Percentiles rank a stretch among this genome's conserved stretches.
phyloP scores from a whole-genome alignment of 2,888 invertebrate genomes.

The Palloptera scutellata region DNA sequence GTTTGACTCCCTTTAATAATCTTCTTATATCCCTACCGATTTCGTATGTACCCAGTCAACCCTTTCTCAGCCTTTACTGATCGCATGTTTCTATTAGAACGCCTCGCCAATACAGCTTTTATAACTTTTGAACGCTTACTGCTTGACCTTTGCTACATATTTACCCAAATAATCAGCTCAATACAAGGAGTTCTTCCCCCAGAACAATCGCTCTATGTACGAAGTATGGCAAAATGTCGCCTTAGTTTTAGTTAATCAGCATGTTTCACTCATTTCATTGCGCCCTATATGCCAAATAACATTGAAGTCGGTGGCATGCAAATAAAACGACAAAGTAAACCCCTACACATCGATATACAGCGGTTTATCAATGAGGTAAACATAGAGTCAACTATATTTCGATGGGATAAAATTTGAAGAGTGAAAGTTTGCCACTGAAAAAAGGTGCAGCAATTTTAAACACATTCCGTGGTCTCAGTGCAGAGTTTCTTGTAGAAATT shows the following conservation, averaged over 20 bases:
- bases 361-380: conserved; percentile 54
- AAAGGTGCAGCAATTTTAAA: conserved; percentile 35
- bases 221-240: conserved; percentile 41
- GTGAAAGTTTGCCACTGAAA: conserved; percentile 37
- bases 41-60: conserved; percentile 45
- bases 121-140: conserved; percentile 33
- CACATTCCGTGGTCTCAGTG: conserved; percentile 12
- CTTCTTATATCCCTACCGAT: too few species aligned
- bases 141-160: conserved; percentile 39
- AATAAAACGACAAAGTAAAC: conserved; percentile 40
- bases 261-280: conserved; percentile 43
- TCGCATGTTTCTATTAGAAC: conserved; percentile 51
- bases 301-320: conserved; percentile 52
- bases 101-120: conserved; percentile 47
- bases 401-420: conserved; percentile 55
- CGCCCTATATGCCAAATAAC: conserved; percentile 49
- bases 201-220: conserved; percentile 33
- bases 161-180: conserved; percentile 41
- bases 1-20: too few species aligned
- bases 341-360: conserved; percentile 49
- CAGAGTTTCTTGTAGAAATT: conserved; percentile 57
- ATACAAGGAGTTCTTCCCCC: conserved; percentile 40
- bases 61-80: conserved; percentile 42
- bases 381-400: conserved; percentile 62
- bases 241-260: conserved; percentile 47